Base-by-base conservation (phyloP, 92 coral and sea anemone species). In the Palythoa heliodiscus region DNA sequence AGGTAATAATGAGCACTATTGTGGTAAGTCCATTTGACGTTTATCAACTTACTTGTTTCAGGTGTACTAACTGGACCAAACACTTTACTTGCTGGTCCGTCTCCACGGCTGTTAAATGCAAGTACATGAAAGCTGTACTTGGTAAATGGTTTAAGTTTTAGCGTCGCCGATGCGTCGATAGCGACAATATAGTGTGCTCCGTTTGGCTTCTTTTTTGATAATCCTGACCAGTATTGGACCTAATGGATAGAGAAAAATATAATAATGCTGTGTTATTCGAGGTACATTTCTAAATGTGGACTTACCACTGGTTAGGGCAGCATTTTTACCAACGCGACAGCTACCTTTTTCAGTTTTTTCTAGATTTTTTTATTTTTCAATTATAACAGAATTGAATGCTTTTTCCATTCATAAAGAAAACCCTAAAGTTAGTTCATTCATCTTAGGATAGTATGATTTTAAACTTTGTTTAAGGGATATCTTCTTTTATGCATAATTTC, bases 61-160 rank as follows among this genome's bases (percentile, higher is more conserved):
- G 99, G 99, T 58, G 98, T 96, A 3, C 85, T 89, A 16, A 96
- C 70, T 11, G 99, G 99, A 0, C 99, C 99, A 22, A 96, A 92
- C 7, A 93, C 87, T 38, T 83, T 88, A 69, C 98, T 94, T 0
- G 95, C 94, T 47, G 99, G 99, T 1, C 99, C 98, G 66, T 96
- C 96, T 1, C 99, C 99, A 37, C 83, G 81, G 78, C 97, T 94
- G 91, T 96, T 96, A 84, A 92, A 96, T 25, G 99, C 99, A 61
- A 96, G 95, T 2, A 94, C 99, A 70, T 96, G 99, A 75, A 96
- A 94, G 61, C 93, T 90, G 83, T 94, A 96, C 1, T 93, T 80
- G 7, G 98, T 94, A 83, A 87, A 94, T 1, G 99, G 89, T 19
- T 90, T 87, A 2, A 96, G 94, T 55, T 89, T 89, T 35, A 96